Base-by-base conservation (phyloP, 2,888 invertebrate species). In the Oxycera nigricornis region DNA sequence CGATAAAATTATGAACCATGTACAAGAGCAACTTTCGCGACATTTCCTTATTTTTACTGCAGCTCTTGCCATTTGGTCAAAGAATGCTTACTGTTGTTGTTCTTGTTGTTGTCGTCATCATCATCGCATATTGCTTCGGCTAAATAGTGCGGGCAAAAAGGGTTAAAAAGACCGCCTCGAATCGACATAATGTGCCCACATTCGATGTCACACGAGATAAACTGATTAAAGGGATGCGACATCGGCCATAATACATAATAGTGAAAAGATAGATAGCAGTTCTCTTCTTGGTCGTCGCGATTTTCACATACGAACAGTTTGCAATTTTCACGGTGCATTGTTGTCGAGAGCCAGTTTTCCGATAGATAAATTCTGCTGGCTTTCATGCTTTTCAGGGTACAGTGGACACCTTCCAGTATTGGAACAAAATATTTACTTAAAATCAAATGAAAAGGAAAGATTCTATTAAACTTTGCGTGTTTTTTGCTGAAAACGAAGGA, bases 171-270 rank as follows among this genome's bases (percentile, higher is more conserved):
- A 52, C 31, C 2, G 65, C 41, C 41, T 65, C 31, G 22, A 70
- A 70, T 70, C 55, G 70, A 70, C 55, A 70, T 70, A 70, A 70
- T 70, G 20, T 70, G 70, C 70, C 70, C 70, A 70, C 70, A 70
- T 70, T 70, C 46, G 70, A 52, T 70, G 70, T 70, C 70, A 70
- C 70, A 70, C 55, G 70, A 70, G 70, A 70, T 70, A 70, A 65
- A 65, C 65, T 65, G 65, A 65, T 65, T 65, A 65, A 65, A 65
- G 14, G 65, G 65, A 65, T 41, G 41, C 39, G 65, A 41, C 65
- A 65, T 65, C 65, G 65, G 26, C 26, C 24, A 28, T 28, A 28
- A 41, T 65, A 20, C 65, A 65, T 65, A 65, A 65, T 65, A 30
- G 24, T 30, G 41, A 65, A 65, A 65, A 65, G 65, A 65, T 65